A percentile compares a stretch with the other conserved stretches of the same genome.
Evolutionary conservation across 1,140 invertebrate genomes (phyloP).

Genomic region (Diploscapter pachys): DNA sequence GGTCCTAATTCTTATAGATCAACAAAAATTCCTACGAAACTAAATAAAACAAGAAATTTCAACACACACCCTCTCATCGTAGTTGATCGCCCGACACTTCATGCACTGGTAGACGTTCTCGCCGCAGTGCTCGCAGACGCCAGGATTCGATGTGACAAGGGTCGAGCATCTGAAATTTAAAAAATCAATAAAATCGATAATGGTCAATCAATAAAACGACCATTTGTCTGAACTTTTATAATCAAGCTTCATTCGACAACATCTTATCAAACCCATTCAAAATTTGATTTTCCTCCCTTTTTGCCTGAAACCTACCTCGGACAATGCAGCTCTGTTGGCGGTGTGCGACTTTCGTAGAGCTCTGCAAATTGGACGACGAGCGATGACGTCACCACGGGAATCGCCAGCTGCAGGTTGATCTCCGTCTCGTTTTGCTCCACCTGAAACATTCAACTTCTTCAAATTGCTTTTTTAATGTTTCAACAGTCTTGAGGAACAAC

Average conservation of each 20-base stretch:
- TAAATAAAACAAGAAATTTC: neutral
- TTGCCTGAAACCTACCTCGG: conserved; percentile 62
- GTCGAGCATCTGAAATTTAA: conserved; percentile 18
- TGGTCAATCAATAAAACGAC: too few species aligned
- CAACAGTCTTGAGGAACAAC: too few species aligned
- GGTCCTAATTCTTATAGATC: neutral
- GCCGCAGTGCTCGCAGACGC: conserved; percentile 93
- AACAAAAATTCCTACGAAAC: conserved; percentile 1
- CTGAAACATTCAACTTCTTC: neutral
- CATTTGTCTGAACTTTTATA: too few species aligned
- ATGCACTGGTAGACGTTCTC: conserved; percentile 98
- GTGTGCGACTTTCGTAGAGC: conserved; percentile 81
- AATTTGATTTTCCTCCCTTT: too few species aligned
- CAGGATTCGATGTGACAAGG: conserved; percentile 82
- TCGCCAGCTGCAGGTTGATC: conserved; percentile 67
- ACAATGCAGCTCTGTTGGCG: conserved; percentile 79
- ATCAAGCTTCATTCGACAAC: too few species aligned
- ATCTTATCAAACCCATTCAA: too few species aligned
- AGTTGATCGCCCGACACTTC: conserved; percentile 94
- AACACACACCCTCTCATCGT: conserved; percentile 78
- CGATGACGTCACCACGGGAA: conserved; percentile 94
- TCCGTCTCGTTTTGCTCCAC: conserved; percentile 38
- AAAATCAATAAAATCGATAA: neutral
- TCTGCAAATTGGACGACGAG: conserved; percentile 98
- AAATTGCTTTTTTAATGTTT: too few species aligned